A percentile compares a stretch with the other conserved stretches of the same genome.
These are phyloP conservation scores for Tachycineta bicolor DNA, from an alignment of 2,113 vertebrate genomes.

Conservation along the genomic window DNA sequence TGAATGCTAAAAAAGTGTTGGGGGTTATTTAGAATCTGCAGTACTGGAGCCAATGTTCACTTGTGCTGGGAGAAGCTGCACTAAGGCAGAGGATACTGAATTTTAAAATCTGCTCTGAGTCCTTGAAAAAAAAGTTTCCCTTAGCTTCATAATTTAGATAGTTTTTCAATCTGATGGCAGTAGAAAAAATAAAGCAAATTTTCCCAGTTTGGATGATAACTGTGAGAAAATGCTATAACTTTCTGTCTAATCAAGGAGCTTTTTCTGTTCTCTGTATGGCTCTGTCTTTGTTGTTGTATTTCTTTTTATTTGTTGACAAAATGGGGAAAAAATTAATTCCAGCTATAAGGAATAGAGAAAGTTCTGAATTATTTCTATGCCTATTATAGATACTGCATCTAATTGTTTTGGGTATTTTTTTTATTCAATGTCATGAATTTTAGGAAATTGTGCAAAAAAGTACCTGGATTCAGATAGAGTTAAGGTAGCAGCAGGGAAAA, in stretches of 20 bases:
- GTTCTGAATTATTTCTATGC: background rate
- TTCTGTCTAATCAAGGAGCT: background rate
- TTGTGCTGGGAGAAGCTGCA: background rate
- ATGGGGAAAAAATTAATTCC: background rate
- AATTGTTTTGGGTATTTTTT: background rate
- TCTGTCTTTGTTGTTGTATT: background rate
- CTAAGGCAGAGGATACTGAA: background rate
- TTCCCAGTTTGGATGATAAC: background rate
- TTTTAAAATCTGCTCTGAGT: background rate
- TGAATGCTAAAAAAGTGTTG: background rate
- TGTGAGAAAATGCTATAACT: background rate
- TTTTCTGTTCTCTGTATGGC: background rate
- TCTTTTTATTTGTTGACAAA: background rate
- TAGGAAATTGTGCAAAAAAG: background rate
- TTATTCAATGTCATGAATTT: background rate
- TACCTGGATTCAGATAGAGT: background rate
- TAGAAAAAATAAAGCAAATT: background rate
- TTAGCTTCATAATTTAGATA: constrained; percentile 33
- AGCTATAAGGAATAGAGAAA: background rate
- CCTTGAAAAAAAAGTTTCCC: background rate
- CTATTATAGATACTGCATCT: background rate
- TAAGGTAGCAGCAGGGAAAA: background rate
- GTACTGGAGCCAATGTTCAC: background rate
- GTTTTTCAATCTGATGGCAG: constrained; percentile 12
- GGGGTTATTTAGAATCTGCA: background rate